Base-by-base conservation (phyloP, 2,888 invertebrate species). In the Caenorhabditis panamensis region DNA sequence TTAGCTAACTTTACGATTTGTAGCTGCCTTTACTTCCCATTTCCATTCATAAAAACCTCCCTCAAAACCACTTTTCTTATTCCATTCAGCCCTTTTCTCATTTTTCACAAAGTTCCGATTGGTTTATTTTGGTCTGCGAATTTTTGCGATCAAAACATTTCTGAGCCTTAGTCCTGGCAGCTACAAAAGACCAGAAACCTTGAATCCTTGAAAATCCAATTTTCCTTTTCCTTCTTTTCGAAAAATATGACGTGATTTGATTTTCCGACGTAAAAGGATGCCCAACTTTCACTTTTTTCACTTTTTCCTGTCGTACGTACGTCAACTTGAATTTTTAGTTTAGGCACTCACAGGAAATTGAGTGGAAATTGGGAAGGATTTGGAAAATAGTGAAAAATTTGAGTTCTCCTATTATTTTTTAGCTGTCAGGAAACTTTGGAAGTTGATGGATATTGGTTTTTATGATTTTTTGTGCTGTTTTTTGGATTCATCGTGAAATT, bases 21-120 rank as follows among this genome's bases (percentile, higher is more conserved):
- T 31, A 9, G 41, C 41, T 31, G 31, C 31, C 31, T 41, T 18
- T n/a, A 59, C 67, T 67, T 67, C 67, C 67, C 56, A 44, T 56
- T 67, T 67, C 56, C 67, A 67, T 67, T 67, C 67, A 67, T 67
- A 67, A 53, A 49, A 53, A n/a, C 22, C 47, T 56, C 18, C 20
- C n/a, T 54, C 26, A 41, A 20, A n/a, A 26, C 47, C 66, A 66
- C 54, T 66, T 66, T 54, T 53, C 54, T 53, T 64, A 28, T 26
- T 53, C n/a, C n/a, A n/a, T n/a, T n/a, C n/a, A n/a, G n/a, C n/a
- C n/a, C n/a, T n/a, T 53, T 53, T 53, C 20, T 22, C 37, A 53
- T 63, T 63, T 24, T 3, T 20, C 20, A 49, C n/a, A 44, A 44
- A 44, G 31, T 31, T 31, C 31, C 31, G 31, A 31, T 31, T 41